Percentiles rank a stretch among this genome's conserved stretches.
phyloP scores from a whole-genome alignment of 2,888 invertebrate species.

The Ophioninae sp. region DNA sequence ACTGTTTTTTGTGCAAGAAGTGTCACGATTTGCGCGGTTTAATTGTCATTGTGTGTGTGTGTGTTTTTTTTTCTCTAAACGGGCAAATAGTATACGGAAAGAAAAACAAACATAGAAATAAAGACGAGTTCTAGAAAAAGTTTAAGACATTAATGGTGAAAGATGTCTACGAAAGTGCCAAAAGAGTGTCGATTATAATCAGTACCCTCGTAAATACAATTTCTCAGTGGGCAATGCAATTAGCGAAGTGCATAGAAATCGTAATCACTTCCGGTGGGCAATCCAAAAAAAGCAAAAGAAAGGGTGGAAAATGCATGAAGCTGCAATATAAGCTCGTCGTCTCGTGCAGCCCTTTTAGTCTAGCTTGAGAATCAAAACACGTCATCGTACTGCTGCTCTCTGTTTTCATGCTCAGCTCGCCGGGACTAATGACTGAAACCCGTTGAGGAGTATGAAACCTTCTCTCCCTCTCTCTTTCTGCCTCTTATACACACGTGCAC shows the following conservation, averaged over 20 bases:
- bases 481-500: neutral
- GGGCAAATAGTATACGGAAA: too few species aligned
- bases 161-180: neutral
- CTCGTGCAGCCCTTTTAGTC: constrained; percentile 4
- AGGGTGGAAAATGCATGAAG: constrained; percentile 26
- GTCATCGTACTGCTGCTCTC: constrained; percentile 10
- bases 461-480: neutral
- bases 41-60: too few species aligned
- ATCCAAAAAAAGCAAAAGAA: constrained; percentile 17
- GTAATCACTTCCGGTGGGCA: constrained; percentile 65
- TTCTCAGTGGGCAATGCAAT: constrained; percentile 64
- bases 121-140: too few species aligned
- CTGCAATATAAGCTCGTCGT: neutral
- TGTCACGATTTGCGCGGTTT: too few species aligned
- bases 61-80: too few species aligned
- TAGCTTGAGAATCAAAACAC: constrained; percentile 40
- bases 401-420: neutral
- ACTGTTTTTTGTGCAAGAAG: too few species aligned
- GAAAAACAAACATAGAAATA: too few species aligned
- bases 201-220: neutral
- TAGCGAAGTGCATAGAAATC: constrained; percentile 68
- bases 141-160: too few species aligned
- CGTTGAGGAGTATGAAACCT: constrained; percentile 12
- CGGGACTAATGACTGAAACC: constrained; percentile 25
- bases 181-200: neutral